Evolutionary conservation across 2,113 vertebrate genomes (phyloP).

Genomic region (Genyomyrus donnyi): DNA sequence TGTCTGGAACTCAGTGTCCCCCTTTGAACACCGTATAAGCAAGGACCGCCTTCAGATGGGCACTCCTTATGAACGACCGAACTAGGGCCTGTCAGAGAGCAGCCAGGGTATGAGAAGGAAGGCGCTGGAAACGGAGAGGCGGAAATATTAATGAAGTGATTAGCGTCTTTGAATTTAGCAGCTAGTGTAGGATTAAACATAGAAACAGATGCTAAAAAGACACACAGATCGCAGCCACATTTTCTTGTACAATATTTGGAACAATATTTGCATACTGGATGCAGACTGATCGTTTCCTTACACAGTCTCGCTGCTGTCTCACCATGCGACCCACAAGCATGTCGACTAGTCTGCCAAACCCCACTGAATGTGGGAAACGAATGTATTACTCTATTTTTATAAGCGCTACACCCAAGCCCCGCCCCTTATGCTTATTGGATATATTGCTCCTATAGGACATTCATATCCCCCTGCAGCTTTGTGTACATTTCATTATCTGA

Average conservation of each 20-base stretch:
- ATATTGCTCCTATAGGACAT: neutral
- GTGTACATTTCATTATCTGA: neutral
- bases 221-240: neutral
- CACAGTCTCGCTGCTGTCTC: slow-evolving; percentile 18
- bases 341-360: slow-evolving; percentile 52
- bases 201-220: neutral
- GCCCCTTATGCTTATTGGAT: neutral
- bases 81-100: neutral
- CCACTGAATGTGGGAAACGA: neutral
- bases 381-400: slow-evolving; percentile 43
- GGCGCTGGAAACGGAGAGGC: neutral
- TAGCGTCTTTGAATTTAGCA: neutral
- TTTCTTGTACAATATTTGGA: neutral
- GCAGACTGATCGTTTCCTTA: neutral
- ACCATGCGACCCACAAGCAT: slow-evolving; percentile 53
- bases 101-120: neutral
- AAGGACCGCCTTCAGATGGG: neutral
- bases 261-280: neutral
- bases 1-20: neutral
- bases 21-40: neutral
- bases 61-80: neutral
- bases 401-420: slow-evolving; percentile 30
- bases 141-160: neutral
- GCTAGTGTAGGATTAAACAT: neutral
- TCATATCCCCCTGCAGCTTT: neutral